Percentiles rank a stretch among this genome's conserved stretches.
Conservation (phyloP, 2,113 vertebrate species). For the Thamnophis sirtalis region DNA sequence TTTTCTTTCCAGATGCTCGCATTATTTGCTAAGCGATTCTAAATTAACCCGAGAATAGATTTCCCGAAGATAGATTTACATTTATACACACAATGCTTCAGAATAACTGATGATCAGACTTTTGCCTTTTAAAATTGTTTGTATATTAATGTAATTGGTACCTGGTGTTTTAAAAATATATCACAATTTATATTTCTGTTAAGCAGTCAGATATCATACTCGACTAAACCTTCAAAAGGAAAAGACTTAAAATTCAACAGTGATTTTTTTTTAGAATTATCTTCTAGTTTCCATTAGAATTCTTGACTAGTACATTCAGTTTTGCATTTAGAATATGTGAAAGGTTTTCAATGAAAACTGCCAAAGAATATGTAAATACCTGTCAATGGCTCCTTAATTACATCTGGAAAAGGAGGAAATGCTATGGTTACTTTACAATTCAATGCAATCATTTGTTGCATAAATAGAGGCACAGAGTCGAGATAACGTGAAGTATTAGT, state of each 20-base stretch:
- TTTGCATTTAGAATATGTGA: constrained; percentile 50
- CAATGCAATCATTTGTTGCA: too few relatives aligned
- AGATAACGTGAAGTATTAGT: too few relatives aligned
- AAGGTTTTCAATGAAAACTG: constrained; percentile 37
- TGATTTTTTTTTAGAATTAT: constrained; percentile 41
- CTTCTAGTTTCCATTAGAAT: constrained; percentile 41
- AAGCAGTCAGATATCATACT: background rate
- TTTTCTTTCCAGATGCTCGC: background rate
- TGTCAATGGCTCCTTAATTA: background rate
- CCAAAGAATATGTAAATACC: constrained; percentile 31
- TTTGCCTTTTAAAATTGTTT: background rate
- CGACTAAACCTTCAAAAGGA: background rate
- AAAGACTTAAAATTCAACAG: constrained; percentile 7
- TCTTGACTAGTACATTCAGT: constrained; percentile 27
- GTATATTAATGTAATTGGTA: background rate
- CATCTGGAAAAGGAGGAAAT: background rate
- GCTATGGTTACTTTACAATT: background rate
- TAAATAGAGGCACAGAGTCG: too few relatives aligned
- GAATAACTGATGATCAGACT: background rate
- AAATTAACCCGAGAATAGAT: background rate
- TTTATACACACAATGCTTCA: background rate
- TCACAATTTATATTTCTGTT: background rate
- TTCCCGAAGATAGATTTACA: background rate
- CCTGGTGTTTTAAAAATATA: background rate
- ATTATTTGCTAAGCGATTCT: background rate